Evolutionary conservation across 2,113 vertebrate genomes (phyloP).

Genomic region (Leptosomus discolor): DNA sequence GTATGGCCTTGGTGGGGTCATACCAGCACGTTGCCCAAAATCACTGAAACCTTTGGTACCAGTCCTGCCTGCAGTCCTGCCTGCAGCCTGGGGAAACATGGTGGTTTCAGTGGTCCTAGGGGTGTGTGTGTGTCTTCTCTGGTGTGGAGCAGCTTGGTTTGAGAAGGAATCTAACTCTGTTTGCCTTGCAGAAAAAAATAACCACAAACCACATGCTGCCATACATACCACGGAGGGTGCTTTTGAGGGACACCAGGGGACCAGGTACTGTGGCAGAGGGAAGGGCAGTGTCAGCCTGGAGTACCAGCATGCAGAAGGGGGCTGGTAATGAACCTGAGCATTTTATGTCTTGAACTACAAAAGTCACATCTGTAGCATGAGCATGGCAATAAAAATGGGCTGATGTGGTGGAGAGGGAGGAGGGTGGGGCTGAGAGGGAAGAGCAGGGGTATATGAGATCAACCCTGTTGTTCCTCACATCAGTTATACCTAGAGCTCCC

Average conservation of each 20-base stretch:
- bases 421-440: neutral
- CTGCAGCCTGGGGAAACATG: neutral
- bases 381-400: neutral
- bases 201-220: neutral
- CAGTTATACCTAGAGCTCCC: neutral
- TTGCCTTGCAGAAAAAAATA: neutral
- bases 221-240: neutral
- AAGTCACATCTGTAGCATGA: neutral
- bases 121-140: neutral
- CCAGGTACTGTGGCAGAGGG: neutral
- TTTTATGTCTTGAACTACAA: neutral
- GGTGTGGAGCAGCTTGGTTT: neutral
- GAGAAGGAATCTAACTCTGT: neutral
- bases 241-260: neutral
- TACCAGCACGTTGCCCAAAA: too few relatives aligned
- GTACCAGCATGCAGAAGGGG: neutral
- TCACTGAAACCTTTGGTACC: neutral
- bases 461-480: neutral
- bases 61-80: neutral
- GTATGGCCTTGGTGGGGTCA: neutral
- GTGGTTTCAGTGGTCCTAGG: neutral
- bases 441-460: rapidly evolving
- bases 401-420: neutral
- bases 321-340: neutral
- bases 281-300: too few relatives aligned